Conservation (phyloP, 2,113 vertebrate species). For the Tyrannus savana region DNA sequence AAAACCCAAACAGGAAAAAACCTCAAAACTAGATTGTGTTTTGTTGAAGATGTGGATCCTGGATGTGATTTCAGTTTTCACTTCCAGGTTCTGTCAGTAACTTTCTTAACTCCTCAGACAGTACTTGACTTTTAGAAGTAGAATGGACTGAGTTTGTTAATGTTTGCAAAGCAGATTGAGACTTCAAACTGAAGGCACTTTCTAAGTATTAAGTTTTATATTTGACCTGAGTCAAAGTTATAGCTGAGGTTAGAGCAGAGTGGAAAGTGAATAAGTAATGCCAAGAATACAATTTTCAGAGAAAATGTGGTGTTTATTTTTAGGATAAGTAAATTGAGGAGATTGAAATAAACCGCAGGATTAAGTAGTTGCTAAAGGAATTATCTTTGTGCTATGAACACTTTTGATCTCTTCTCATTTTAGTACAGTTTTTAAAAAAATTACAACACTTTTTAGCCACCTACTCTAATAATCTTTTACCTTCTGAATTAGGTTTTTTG, state of each 20-base stretch:
- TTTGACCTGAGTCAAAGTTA: conserved; percentile 1
- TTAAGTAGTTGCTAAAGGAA: not conserved
- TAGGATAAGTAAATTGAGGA: not conserved
- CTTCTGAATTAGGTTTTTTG: not conserved
- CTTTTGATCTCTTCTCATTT: not conserved
- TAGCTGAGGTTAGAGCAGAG: not conserved
- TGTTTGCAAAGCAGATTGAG: not conserved
- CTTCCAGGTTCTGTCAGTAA: not conserved
- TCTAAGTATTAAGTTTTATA: not conserved
- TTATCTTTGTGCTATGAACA: not conserved
- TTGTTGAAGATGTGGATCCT: not conserved
- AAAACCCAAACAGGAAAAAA: not conserved
- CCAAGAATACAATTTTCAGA: not conserved
- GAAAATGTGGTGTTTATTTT: conserved; percentile 2
- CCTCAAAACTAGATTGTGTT: not conserved
- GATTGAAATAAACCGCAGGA: not conserved
- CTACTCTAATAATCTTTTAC: not conserved
- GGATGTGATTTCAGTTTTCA: not conserved
- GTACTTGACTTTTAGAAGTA: not conserved
- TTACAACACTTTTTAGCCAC: not conserved
- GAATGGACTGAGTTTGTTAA: not conserved
- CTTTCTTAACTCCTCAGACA: not conserved
- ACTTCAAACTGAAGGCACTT: not conserved
- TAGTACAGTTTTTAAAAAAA: not conserved
- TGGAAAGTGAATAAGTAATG: not conserved